phyloP scores from a whole-genome alignment of 2,113 vertebrate genomes.

The Ardeotis arabs region DNA sequence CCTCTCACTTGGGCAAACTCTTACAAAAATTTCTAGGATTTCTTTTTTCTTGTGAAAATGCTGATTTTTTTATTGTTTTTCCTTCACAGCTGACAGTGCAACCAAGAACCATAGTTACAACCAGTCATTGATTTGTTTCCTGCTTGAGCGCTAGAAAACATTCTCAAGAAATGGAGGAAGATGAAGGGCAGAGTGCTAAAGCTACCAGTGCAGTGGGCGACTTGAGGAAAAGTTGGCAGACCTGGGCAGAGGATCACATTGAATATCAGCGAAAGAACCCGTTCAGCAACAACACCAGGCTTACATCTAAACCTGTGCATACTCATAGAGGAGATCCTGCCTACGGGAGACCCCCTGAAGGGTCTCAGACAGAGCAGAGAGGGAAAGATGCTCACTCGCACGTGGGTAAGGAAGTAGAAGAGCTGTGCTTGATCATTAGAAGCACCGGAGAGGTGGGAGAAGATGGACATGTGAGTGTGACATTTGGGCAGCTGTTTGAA shows the following conservation, averaged over 20 bases:
- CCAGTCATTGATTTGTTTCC: not conserved
- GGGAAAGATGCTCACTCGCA: constrained; percentile 84
- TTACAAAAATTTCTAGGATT: not conserved
- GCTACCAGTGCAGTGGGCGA: constrained; percentile 71
- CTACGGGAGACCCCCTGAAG: constrained; percentile 85
- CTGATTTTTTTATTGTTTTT: not conserved
- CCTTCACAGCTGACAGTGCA: not conserved
- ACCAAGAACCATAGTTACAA: not conserved
- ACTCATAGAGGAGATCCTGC: constrained; percentile 65
- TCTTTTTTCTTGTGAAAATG: too few species aligned
- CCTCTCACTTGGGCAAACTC: not conserved
- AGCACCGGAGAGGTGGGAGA: constrained; percentile 73
- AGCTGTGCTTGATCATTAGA: constrained; percentile 82
- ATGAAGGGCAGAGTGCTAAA: not conserved
- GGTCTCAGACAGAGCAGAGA: constrained; percentile 84
- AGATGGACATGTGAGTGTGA: constrained; percentile 68
- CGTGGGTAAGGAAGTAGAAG: constrained; percentile 82
- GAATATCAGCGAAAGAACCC: constrained; percentile 87
- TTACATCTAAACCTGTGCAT: not conserved
- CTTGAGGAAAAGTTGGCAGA: constrained; percentile 86
- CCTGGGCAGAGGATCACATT: constrained; percentile 82
- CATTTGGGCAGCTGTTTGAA: constrained; percentile 86
- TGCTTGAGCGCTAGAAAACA: not conserved
- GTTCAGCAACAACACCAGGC: constrained; percentile 75
- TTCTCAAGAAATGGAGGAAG: constrained; percentile 36